Base-by-base conservation (phyloP, 30 jellyfish, hydroid and myxozoan species). In the Aurelia coerulea region DNA sequence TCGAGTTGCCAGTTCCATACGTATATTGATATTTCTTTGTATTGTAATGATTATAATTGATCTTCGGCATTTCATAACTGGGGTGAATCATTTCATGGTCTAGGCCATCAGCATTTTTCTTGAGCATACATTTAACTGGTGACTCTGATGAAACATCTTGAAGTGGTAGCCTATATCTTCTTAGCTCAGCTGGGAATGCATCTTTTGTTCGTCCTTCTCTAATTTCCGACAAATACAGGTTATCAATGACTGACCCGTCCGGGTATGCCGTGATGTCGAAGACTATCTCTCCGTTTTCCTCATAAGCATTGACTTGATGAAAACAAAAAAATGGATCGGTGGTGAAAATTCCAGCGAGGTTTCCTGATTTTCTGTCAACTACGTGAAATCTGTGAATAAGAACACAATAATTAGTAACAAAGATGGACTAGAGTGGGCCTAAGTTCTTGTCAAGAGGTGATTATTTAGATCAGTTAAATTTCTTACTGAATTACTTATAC, bases 221-320 rank as follows among this genome's bases (percentile, higher is more conserved):
- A 10, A 90, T n/a, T 10, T 75, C 88, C 49, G 82, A 83, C 65
- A 90, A 35, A 58, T 82, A 82, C 77, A 90, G 66, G 65, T 85
- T 73, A 35, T 79, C 84, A 32, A 90, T 79, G 46, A 90, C 86
- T 29, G 79, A 71, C 5, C 83, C 91, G 59, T 90, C 92, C 0
- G 86, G 83, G 54, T 90, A 90, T 37, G 87, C 92, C 5, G 91
- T 68, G 68, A 85, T 31, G 46, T 90, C 97, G 49, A 86, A 76
- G 8, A 90, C 89, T 1, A 83, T 77, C 16, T 79, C 89, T 6
- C 46, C 85, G 23, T 84, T 68, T 52, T 68, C 53, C 56, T 81
- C 94, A 52, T 73, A 90, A 11, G 91, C 94, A 63, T 90, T 90
- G 69, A 90, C 91, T 65, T 90, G 97, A 42, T 90, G 97, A 54